Evolutionary conservation across 2,888 invertebrate species (phyloP).

Genomic region (Cryptophagus acutangulus): DNA sequence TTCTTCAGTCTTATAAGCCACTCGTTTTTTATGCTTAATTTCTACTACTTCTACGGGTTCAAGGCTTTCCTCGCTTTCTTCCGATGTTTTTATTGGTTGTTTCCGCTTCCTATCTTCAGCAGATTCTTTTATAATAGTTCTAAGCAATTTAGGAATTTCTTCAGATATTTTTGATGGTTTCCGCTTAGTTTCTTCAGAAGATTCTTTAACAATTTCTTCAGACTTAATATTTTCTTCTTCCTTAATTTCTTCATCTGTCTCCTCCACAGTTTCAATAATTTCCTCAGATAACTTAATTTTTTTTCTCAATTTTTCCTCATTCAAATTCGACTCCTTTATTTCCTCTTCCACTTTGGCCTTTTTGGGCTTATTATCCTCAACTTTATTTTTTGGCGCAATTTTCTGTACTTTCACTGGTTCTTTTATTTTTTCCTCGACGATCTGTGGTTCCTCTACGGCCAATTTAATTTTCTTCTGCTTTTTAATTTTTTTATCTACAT

Average conservation of each 20-base stretch:
- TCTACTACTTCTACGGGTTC: too few relatives aligned
- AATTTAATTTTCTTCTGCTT: slow-evolving; percentile 8
- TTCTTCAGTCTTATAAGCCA: slow-evolving; percentile 15
- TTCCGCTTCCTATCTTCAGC: slow-evolving; percentile 26
- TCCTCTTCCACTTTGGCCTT: slow-evolving; percentile 16
- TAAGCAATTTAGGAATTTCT: too few relatives aligned
- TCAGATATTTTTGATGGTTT: slow-evolving; percentile 13
- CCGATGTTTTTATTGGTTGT: slow-evolving; percentile 9
- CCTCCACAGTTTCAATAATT: slow-evolving; percentile 11
- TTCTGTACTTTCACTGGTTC: slow-evolving; percentile 3
- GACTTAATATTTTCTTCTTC: slow-evolving; percentile 4
- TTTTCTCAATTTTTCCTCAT: slow-evolving; percentile 8
- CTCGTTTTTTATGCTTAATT: slow-evolving; percentile 8
- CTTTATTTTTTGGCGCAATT: slow-evolving; percentile 11
- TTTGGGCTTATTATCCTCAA: slow-evolving; percentile 9
- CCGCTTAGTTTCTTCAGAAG: slow-evolving; percentile 6
- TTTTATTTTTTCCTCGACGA: slow-evolving; percentile 14
- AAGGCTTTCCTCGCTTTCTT: slow-evolving; percentile 6
- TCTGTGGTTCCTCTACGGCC: slow-evolving; percentile 7
- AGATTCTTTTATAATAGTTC: too few relatives aligned
- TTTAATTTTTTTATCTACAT: slow-evolving; percentile 10
- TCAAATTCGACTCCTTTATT: slow-evolving; percentile 12
- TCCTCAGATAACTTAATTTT: slow-evolving; percentile 13
- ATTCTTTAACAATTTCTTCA: slow-evolving; percentile 5
- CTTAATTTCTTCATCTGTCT: slow-evolving; percentile 6